These are phyloP conservation scores for Anaspis maculata DNA, from an alignment of 2,888 invertebrate species.

Conservation along the genomic window DNA sequence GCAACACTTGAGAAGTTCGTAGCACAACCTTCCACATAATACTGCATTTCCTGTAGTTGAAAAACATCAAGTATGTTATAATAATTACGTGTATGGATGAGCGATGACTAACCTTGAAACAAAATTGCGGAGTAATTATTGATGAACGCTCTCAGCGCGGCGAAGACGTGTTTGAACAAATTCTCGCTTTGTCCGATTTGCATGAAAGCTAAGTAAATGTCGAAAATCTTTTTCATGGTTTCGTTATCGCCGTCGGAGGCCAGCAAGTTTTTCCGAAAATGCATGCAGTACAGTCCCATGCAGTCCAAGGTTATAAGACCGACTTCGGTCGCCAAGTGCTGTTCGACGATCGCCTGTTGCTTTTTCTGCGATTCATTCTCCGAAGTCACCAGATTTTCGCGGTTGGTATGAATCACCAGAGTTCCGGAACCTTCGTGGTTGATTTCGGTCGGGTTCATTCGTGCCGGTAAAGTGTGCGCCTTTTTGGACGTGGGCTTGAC, in stretches of 20 bases:
- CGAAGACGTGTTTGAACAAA: constrained; percentile 84
- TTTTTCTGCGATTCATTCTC: constrained; percentile 51
- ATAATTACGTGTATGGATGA: neutral
- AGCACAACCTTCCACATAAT: constrained; percentile 73
- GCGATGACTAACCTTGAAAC: constrained; percentile 59
- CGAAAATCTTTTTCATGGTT: constrained; percentile 73
- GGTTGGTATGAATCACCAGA: constrained; percentile 47
- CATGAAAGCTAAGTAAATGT: constrained; percentile 78
- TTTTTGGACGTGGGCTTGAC: constrained; percentile 55
- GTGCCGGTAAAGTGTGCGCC: constrained; percentile 76
- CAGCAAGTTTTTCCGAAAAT: constrained; percentile 53
- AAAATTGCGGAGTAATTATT: constrained; percentile 79
- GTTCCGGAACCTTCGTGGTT: constrained; percentile 54
- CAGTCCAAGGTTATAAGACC: constrained; percentile 83
- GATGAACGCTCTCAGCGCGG: constrained; percentile 83
- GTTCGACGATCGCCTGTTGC: constrained; percentile 62
- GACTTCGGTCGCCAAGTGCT: constrained; percentile 81
- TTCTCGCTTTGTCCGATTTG: constrained; percentile 87
- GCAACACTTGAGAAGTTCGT: constrained; percentile 73
- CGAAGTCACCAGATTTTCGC: constrained; percentile 53
- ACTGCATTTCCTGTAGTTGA: constrained; percentile 57
- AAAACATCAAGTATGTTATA: constrained; percentile 1
- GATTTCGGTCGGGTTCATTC: constrained; percentile 75
- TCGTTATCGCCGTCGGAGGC: constrained; percentile 59
- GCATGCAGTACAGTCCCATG: constrained; percentile 74